A percentile compares a stretch with the other conserved stretches of the same genome.
phyloP scores from a whole-genome alignment of 2,888 invertebrate species.

The Eupeodes latifasciatus region DNA sequence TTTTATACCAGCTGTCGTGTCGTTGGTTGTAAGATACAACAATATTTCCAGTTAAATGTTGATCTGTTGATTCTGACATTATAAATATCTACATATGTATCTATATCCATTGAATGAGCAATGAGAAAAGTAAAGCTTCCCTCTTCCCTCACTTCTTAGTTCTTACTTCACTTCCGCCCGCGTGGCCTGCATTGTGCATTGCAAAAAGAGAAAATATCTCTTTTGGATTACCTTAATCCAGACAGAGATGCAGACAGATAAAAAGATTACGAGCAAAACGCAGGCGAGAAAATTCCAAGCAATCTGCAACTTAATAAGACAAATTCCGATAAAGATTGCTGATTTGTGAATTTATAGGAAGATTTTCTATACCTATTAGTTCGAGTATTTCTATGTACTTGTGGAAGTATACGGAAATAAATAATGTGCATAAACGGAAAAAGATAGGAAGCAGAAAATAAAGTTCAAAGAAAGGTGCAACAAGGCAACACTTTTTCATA shows the following conservation, averaged over 20 bases:
- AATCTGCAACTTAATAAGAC: conserved; percentile 64
- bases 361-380: too few species aligned
- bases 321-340: conserved; percentile 66
- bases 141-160: background rate
- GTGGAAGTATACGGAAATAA: background rate
- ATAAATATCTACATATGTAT: background rate
- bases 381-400: background rate
- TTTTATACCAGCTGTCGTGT: conserved; percentile 17
- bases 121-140: conserved; percentile 45
- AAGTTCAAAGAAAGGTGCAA: conserved; percentile 56
- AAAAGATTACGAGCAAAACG: conserved; percentile 21
- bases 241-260: conserved; percentile 59
- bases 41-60: conserved; percentile 40
- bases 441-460: conserved; percentile 28
- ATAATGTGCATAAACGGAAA: conserved; percentile 40
- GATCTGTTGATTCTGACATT: conserved; percentile 44
- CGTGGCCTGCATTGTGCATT: background rate
- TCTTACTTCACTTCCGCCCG: background rate
- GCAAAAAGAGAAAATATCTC: conserved; percentile 58
- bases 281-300: conserved; percentile 23
- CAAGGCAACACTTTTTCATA: background rate
- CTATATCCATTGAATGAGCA: conserved; percentile 38
- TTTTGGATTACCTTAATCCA: conserved; percentile 55
- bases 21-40: background rate
- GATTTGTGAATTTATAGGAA: conserved; percentile 26